Conservation (phyloP, 2,888 invertebrate species). For the Hirtodrosophila confusa region DNA sequence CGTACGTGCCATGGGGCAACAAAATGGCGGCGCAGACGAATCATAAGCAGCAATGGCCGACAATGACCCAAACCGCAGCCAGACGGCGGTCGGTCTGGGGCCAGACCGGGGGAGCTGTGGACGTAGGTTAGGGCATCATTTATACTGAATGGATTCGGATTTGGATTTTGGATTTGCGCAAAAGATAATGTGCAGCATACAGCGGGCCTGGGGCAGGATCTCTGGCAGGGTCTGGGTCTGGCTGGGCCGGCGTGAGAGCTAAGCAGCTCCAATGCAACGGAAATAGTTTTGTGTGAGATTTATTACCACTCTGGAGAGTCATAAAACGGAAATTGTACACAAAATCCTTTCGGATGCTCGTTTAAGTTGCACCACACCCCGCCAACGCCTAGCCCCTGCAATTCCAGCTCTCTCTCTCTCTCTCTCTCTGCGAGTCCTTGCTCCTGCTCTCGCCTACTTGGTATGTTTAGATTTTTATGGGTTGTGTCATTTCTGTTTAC, state of each 20-base stretch:
- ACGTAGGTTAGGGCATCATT: slow-evolving; percentile 55
- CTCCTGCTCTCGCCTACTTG: no score
- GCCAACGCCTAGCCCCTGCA: background rate
- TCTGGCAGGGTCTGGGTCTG: slow-evolving; percentile 6
- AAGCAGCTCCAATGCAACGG: slow-evolving; percentile 82
- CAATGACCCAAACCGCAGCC: slow-evolving; percentile 75
- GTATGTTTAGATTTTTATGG: slow-evolving; percentile 75
- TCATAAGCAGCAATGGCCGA: slow-evolving; percentile 68
- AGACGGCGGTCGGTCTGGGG: slow-evolving; percentile 40
- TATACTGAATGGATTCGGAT: slow-evolving; percentile 79
- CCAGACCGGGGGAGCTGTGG: background rate
- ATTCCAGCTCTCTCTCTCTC: slow-evolving; percentile 4
- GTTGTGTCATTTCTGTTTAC: slow-evolving; percentile 80
- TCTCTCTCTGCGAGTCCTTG: no score
- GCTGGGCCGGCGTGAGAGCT: slow-evolving; percentile 41
- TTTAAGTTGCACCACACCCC: slow-evolving; percentile 68
- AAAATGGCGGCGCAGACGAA: slow-evolving; percentile 72
- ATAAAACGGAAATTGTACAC: slow-evolving; percentile 84
- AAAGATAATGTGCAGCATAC: slow-evolving; percentile 70
- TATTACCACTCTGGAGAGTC: slow-evolving; percentile 84
- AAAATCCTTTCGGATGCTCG: slow-evolving; percentile 82
- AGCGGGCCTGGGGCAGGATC: slow-evolving; percentile 7
- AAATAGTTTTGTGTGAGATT: slow-evolving; percentile 84
- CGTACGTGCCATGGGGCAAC: slow-evolving; percentile 71
- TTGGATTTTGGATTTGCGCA: slow-evolving; percentile 75